A percentile compares a stretch with the other conserved stretches of the same genome.
These are phyloP conservation scores for Theodoxus fluviatilis DNA, from an alignment of 2,888 invertebrate genomes.

Conservation along the genomic window DNA sequence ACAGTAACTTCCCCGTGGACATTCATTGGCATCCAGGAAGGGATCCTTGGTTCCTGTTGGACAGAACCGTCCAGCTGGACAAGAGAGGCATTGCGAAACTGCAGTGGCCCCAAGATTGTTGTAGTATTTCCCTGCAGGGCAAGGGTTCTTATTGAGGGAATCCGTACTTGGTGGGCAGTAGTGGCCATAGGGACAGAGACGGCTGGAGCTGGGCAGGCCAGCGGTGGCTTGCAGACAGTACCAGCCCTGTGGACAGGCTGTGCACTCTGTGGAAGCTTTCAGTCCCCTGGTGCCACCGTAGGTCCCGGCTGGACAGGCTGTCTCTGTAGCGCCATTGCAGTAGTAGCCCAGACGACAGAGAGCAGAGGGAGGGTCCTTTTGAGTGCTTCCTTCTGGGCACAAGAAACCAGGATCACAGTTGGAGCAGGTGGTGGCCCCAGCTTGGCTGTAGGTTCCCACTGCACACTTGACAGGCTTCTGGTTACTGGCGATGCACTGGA, in stretches of 20 bases:
- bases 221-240: conserved; percentile 59
- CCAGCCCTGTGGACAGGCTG: conserved; percentile 54
- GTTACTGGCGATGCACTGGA: conserved; percentile 42
- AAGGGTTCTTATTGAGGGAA: conserved; percentile 49
- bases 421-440: conserved; percentile 37
- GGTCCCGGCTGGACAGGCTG: conserved; percentile 54
- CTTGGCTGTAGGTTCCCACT: conserved; percentile 48
- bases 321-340: conserved; percentile 55
- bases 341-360: conserved; percentile 56
- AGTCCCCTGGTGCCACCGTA: conserved; percentile 55
- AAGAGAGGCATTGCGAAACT: conserved; percentile 46
- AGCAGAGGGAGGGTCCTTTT: conserved; percentile 44
- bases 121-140: conserved; percentile 50
- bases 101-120: conserved; percentile 43
- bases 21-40: conserved; percentile 47
- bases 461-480: conserved; percentile 49
- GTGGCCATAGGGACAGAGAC: conserved; percentile 50
- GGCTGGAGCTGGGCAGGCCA: conserved; percentile 41
- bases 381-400: conserved; percentile 55
- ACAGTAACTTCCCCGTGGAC: conserved; percentile 59
- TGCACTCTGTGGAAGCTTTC: conserved; percentile 42
- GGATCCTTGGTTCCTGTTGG: conserved; percentile 54
- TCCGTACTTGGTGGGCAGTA: conserved; percentile 53
- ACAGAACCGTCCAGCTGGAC: conserved; percentile 58
- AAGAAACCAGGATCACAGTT: conserved; percentile 48